phyloP scores from a whole-genome alignment of 2,113 vertebrate species.

The Micronisus gabar region DNA sequence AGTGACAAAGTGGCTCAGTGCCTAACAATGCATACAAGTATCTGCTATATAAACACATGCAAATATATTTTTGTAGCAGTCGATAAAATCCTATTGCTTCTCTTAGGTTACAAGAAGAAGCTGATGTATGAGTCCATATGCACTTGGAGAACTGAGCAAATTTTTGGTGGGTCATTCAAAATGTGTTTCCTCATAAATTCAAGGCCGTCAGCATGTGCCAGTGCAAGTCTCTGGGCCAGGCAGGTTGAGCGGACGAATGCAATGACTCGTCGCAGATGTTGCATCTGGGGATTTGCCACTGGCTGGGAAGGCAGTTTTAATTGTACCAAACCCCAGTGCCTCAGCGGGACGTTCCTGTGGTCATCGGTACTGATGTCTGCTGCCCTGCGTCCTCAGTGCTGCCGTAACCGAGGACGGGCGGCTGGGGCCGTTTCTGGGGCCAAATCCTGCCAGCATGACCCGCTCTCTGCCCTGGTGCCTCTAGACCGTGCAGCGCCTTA shows the following conservation, averaged over 20 bases:
- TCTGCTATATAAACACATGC: neutral
- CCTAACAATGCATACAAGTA: neutral
- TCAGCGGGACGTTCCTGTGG: fast-evolving
- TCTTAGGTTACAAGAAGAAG: neutral
- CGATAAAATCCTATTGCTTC: neutral
- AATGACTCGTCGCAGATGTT: fast-evolving
- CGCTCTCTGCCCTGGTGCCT: neutral
- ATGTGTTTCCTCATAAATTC: neutral
- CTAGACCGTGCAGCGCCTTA: neutral
- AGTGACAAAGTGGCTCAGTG: constrained; percentile 7
- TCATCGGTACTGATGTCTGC: neutral
- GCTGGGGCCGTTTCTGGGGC: neutral
- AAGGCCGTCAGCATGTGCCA: neutral
- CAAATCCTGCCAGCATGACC: neutral
- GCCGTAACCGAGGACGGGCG: fast-evolving
- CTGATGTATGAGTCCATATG: neutral
- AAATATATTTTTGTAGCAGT: neutral
- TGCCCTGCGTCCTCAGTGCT: neutral
- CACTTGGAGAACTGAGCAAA: neutral
- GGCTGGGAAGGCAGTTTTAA: neutral
- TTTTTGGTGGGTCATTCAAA: neutral
- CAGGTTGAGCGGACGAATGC: neutral
- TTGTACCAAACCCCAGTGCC: neutral
- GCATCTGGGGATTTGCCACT: fast-evolving
- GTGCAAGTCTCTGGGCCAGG: neutral